A percentile compares a stretch with the other conserved stretches of the same genome.
These are phyloP conservation scores for Pungitius pungitius DNA, from an alignment of 2,113 vertebrate species.

Conservation along the genomic window DNA sequence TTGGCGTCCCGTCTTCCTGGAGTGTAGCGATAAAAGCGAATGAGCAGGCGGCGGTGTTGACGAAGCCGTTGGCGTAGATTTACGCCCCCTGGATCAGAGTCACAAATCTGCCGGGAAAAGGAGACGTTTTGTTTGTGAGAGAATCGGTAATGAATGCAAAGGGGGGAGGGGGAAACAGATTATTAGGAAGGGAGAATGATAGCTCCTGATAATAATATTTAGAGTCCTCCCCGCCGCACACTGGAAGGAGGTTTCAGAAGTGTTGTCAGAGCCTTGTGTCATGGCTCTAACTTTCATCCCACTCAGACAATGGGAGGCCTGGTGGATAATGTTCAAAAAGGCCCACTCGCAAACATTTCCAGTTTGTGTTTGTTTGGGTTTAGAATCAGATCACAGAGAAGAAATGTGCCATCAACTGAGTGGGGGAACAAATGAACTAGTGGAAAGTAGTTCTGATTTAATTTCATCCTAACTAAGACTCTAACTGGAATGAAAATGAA, in stretches of 20 bases:
- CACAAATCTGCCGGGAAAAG: conserved; percentile 58
- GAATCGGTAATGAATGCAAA: conserved; percentile 43
- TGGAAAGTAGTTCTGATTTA: neutral
- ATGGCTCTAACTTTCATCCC: conserved; percentile 24
- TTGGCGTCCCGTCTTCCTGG: conserved; percentile 42
- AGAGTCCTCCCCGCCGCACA: conserved; percentile 15
- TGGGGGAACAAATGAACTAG: neutral
- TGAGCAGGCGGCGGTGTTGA: conserved; percentile 63
- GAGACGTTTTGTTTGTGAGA: conserved; percentile 54
- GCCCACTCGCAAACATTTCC: conserved; percentile 6
- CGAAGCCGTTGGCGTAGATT: conserved; percentile 58
- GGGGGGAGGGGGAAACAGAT: conserved; percentile 7
- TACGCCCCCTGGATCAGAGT: conserved; percentile 63
- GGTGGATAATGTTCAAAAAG: conserved; percentile 31
- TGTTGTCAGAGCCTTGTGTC: conserved; percentile 35
- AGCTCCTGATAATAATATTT: conserved; percentile 42
- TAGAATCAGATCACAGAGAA: neutral
- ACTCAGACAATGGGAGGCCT: conserved; percentile 49
- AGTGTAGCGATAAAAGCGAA: conserved; percentile 57
- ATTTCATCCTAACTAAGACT: neutral
- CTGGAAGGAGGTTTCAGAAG: conserved; percentile 50
- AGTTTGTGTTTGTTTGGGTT: conserved; percentile 18
- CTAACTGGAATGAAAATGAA: conserved; percentile 46
- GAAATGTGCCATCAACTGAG: neutral
- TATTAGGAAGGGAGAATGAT: conserved; percentile 23